Evolutionary conservation across 2,888 invertebrate species (phyloP).

Genomic region (Mythimna ferrago): DNA sequence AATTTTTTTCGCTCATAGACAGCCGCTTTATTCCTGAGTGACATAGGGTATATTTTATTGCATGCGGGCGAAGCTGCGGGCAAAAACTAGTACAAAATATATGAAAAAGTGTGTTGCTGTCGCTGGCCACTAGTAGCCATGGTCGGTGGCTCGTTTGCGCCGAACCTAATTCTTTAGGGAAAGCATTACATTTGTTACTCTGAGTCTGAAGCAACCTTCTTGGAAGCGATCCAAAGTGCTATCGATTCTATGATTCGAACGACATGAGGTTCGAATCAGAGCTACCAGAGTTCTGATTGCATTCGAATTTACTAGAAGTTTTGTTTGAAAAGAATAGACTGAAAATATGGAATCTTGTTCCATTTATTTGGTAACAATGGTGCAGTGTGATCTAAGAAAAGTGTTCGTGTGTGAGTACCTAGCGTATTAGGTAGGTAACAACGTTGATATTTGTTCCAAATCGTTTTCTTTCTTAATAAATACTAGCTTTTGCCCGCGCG

Average conservation of each 20-base stretch:
- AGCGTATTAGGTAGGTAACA: not conserved
- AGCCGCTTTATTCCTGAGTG: too few relatives aligned
- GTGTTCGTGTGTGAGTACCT: not conserved
- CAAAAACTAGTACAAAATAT: too few relatives aligned
- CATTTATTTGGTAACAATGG: slow-evolving; percentile 22
- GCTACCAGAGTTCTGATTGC: slow-evolving; percentile 45
- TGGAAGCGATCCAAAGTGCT: slow-evolving; percentile 65
- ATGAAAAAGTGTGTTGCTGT: too few relatives aligned
- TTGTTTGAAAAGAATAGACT: slow-evolving; percentile 30
- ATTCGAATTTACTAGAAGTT: slow-evolving; percentile 39
- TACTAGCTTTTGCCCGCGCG: too few relatives aligned
- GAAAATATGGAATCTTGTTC: not conserved
- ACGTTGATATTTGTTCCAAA: not conserved
- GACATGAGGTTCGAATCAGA: slow-evolving; percentile 47
- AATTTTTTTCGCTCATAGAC: too few relatives aligned
- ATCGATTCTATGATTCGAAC: slow-evolving; percentile 48
- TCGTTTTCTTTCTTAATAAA: not conserved
- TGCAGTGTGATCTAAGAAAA: not conserved
- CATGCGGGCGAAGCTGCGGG: too few relatives aligned
- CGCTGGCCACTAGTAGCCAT: too few relatives aligned
- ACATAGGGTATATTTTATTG: too few relatives aligned
- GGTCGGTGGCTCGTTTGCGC: too few relatives aligned
- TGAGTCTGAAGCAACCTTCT: slow-evolving; percentile 40
- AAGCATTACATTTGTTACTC: slow-evolving; percentile 46
- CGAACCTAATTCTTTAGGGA: slow-evolving; percentile 22